phyloP scores from a whole-genome alignment of 2,797 vertebrate species.

The Enteromius unitaeniatus region DNA sequence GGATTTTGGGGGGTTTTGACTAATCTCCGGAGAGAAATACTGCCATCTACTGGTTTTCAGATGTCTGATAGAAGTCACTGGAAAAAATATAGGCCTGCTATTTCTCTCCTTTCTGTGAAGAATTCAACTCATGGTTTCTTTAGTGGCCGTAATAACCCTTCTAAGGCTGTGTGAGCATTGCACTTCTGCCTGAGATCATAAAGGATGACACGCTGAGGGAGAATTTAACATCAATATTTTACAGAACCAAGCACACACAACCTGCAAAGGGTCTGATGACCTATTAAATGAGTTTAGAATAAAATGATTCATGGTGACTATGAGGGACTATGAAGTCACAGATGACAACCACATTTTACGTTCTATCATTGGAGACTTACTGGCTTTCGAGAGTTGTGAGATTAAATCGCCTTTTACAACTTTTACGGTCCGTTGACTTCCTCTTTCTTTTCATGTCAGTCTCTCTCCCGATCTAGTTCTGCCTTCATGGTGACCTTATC shows the following conservation, averaged over 20 bases:
- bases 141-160: background rate
- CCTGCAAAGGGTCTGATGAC: background rate
- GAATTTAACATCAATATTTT: slow-evolving; percentile 2
- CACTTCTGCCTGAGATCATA: background rate
- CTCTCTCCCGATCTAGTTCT: background rate
- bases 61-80: background rate
- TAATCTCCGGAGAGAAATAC: background rate
- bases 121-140: background rate
- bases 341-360: background rate
- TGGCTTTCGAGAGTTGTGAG: background rate
- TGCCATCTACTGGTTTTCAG: slow-evolving; percentile 15
- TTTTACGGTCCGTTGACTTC: slow-evolving; percentile 1
- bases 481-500: slow-evolving; percentile 1
- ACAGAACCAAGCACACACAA: background rate
- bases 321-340: background rate
- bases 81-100: too few relatives aligned
- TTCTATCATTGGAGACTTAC: background rate
- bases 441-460: slow-evolving; percentile 10
- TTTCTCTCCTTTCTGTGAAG: background rate
- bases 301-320: background rate
- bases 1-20: background rate
- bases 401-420: background rate
- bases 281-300: background rate
- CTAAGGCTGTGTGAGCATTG: background rate
- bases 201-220: background rate